phyloP scores from a whole-genome alignment of 2,113 vertebrate species.

The Tachysurus vachellii region DNA sequence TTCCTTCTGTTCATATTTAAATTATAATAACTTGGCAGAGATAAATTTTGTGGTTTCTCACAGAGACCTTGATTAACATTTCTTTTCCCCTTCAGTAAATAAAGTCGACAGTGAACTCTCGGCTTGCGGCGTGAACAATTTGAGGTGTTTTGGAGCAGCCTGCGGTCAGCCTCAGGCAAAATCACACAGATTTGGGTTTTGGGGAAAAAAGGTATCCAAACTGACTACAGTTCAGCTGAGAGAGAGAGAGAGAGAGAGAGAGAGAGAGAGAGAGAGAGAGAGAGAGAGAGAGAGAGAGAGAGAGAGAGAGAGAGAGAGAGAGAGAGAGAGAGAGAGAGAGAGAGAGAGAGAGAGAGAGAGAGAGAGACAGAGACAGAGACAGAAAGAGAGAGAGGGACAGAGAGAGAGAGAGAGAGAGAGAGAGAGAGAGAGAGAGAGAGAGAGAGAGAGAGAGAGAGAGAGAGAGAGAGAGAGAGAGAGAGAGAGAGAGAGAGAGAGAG shows the following conservation, averaged over 20 bases:
- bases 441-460: background rate
- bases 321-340: background rate
- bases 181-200: conserved; percentile 11
- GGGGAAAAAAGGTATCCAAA: background rate
- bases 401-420: background rate
- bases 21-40: conserved; percentile 17
- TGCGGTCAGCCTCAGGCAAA: conserved; percentile 25
- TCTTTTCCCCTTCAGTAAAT: conserved; percentile 4
- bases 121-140: background rate
- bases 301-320: background rate
- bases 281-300: background rate
- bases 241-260: background rate
- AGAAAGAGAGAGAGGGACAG: background rate
- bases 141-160: conserved; percentile 19
- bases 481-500: background rate
- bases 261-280: background rate
- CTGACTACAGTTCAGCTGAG: background rate
- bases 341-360: background rate
- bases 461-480: background rate
- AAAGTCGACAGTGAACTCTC: conserved; percentile 8
- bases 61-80: conserved; percentile 7
- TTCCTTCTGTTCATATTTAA: background rate
- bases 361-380: background rate
- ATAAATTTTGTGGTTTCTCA: background rate
- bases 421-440: background rate